phyloP scores from a whole-genome alignment of 2,113 vertebrate genomes.

The Cheirogaleus medius region DNA sequence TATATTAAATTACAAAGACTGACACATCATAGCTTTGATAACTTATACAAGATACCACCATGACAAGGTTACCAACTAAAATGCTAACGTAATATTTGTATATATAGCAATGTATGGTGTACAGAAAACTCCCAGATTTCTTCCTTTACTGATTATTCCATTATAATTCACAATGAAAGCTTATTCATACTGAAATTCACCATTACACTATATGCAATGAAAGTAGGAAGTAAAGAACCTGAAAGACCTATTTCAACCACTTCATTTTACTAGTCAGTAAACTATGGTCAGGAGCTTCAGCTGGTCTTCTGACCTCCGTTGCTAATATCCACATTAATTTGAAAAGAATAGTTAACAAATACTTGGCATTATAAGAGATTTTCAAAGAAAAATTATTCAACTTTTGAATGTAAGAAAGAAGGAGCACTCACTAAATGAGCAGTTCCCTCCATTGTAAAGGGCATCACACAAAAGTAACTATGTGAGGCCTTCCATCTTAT shows the following conservation, averaged over 20 bases:
- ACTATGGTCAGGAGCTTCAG: not conserved
- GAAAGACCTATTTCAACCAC: not conserved
- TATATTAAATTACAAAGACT: not conserved
- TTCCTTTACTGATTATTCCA: not conserved
- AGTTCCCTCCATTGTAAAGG: not conserved
- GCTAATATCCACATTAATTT: not conserved
- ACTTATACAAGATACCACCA: not conserved
- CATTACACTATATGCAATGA: not conserved
- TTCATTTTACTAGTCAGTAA: conserved; percentile 7
- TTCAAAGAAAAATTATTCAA: not conserved
- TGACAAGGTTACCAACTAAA: not conserved
- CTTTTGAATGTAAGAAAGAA: not conserved
- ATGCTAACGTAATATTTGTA: not conserved
- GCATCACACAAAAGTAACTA: not conserved
- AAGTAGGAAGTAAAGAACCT: not conserved
- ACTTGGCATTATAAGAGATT: not conserved
- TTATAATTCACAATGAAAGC: not conserved
- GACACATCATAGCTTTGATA: not conserved
- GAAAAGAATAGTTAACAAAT: not conserved
- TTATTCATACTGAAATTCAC: not conserved
- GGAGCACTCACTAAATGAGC: not conserved
- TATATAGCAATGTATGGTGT: not conserved
- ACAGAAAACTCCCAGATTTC: not conserved
- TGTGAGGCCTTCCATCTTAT: not conserved
- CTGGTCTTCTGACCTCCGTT: not conserved